These are phyloP conservation scores for Anguilla obscura DNA, from an alignment of 2,797 vertebrate genomes.

Conservation along the genomic window DNA sequence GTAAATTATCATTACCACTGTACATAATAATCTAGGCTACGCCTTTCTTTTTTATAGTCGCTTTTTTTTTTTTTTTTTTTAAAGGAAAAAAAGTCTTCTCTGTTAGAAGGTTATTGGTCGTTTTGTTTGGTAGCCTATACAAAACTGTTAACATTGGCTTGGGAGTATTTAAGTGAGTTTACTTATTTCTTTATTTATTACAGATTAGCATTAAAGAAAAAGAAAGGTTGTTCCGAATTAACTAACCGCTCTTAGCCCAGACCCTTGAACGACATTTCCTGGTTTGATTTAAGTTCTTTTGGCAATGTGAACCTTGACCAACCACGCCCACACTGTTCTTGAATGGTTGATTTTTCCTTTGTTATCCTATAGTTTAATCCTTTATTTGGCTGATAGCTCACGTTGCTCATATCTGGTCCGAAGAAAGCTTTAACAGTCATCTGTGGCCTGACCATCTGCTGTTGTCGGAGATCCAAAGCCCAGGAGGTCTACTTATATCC, in stretches of 20 bases:
- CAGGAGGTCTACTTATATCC: constrained; percentile 91
- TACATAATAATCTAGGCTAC: not conserved
- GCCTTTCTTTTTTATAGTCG: not conserved
- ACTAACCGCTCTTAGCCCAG: not conserved
- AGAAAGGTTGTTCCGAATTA: not conserved
- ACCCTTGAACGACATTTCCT: not conserved
- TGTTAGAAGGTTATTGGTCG: not conserved
- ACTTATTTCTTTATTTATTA: not conserved
- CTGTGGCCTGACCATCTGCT: constrained; percentile 94
- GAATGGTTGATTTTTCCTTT: constrained; percentile 81
- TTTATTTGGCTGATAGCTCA: constrained; percentile 82
- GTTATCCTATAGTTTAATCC: constrained; percentile 88
- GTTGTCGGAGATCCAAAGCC: constrained; percentile 88
- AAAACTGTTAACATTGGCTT: no score
- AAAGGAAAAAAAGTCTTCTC: not conserved
- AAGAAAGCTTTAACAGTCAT: constrained; percentile 90
- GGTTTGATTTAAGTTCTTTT: constrained; percentile 30
- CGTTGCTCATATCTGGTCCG: constrained; percentile 83
- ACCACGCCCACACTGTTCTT: constrained; percentile 47
- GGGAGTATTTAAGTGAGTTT: not conserved
- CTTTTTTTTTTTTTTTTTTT: not conserved
- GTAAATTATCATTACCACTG: not conserved
- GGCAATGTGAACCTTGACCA: constrained; percentile 20
- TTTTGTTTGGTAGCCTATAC: not conserved
- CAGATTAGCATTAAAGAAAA: not conserved